Evolutionary conservation across 30 jellyfish, hydroid and myxozoan species (phyloP), one percentile per base, ranked within the genome.

Genomic region (Aurelia sp.): DNA sequence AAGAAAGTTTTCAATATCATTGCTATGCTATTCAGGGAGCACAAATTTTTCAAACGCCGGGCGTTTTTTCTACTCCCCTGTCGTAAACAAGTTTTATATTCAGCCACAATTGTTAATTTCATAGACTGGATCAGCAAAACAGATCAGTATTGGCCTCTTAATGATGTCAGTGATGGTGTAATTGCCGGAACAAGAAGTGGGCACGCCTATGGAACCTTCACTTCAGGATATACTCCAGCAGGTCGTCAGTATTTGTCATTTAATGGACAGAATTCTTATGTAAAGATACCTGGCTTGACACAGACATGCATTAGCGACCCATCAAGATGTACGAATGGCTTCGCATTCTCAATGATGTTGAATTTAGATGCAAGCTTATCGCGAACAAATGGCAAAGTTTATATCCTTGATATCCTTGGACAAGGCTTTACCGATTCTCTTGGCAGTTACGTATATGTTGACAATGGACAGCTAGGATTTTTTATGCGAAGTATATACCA

Each of bases 71-170:
- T 27, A 27, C 33, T 27, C 33, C 33, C 33, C 33, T 27, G 33
- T 27, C 1, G 10, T 7, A 44, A 44, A 44, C 55, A 5, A 44
- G 55, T 16, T 44, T 44, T 44, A 44, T 44, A 44, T 44, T 44
- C 15, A 5, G 3, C 55, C 55, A 4, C 55, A 16, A 6, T 13
- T 44, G 8, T 44, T 44, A 44, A 44, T 51, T 48, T 11, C 48
- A 27, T 13, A 95, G 99, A 86, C 52, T 95, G 97, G 98, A 74
- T 90, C 41, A 78, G 93, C 76, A 21, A 22, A 17, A 75, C 97
- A 11, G 97, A 95, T 70, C 68, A 73, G n/a, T 95, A 95, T 87
- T 95, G 98, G 98, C 97, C 97, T 27, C 77, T 95, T 6, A 84
- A 86, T 63, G 94, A 47, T 6, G 89, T 88, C 8, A 58, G 18